Evolutionary conservation across 2,113 vertebrate genomes (phyloP), one percentile per base, ranked within the genome.

Genomic region (Anas platyrhynchos): DNA sequence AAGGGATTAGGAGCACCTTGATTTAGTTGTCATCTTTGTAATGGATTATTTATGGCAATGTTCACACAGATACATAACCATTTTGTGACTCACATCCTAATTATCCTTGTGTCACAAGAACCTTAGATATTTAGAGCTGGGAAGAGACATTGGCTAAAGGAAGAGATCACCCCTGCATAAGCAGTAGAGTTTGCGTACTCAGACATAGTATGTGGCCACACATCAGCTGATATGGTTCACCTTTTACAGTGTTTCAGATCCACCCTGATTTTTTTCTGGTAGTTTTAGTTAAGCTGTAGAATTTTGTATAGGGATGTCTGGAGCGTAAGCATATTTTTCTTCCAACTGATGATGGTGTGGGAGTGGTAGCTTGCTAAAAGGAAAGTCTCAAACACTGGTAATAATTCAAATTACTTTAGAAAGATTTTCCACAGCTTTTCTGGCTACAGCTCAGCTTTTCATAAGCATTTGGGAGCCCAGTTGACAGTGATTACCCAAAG

Each of bases 211-310:
- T 27, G 13, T 43, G 32, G 13, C 6, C 32, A 36, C 10, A 4
- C 1, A 22, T 36, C 18, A 73, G 18, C 20, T 79, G 59, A 29
- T 21, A 9, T 0, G 1, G 1, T 43, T 84, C 36, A 46, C 11
- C 2, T 74, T 50, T 65, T 26, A 32, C 8, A 29, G 34, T 25
- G 7, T 82, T 75, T 76, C 66, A 29, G 9, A 55, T 86, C 52
- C 31, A 36, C 59, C 12, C 12, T 9, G 26, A 1, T 38, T 25
- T 91, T 91, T 61, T 84, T 16, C 21, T 80, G 23, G 23, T 34
- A 44, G 26, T 36, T 88, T 50, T 17, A 41, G 7, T 36, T 41
- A 50, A 55, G 32, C 7, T 54, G n/a, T n/a, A 58, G 15, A 58
- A 11, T 46, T 84, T 73, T 38, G 3, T 36, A 23, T 2, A 11